These are phyloP conservation scores for Nomada fabriciana DNA, from an alignment of 2,888 invertebrate genomes.

Conservation along the genomic window DNA sequence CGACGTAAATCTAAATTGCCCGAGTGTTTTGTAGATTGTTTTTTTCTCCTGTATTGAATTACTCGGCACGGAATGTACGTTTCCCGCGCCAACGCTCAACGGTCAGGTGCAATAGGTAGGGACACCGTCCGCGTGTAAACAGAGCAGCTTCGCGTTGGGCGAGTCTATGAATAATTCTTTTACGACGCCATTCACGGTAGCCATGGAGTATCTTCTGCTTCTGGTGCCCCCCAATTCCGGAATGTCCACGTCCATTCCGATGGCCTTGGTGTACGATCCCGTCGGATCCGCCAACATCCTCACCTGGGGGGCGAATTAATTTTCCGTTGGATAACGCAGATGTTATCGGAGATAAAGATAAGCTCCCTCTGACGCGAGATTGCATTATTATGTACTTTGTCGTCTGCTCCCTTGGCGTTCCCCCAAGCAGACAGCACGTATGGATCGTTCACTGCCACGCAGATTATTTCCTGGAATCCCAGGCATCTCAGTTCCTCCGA, in stretches of 20 bases:
- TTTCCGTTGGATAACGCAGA: background rate
- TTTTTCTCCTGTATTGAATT: background rate
- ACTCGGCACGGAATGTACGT: background rate
- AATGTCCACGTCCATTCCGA: constrained; percentile 84
- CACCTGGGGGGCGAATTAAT: constrained; percentile 50
- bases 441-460: constrained; percentile 86
- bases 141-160: constrained; percentile 53
- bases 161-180: constrained; percentile 83
- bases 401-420: constrained; percentile 78
- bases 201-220: constrained; percentile 85
- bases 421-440: constrained; percentile 86
- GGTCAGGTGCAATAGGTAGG: constrained; percentile 52
- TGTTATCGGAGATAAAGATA: too few species aligned
- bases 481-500: constrained; percentile 82
- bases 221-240: constrained; percentile 84
- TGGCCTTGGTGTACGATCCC: constrained; percentile 84
- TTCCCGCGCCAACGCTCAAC: too few species aligned
- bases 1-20: background rate
- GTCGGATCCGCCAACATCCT: constrained; percentile 85
- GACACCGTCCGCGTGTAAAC: constrained; percentile 46
- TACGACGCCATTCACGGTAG: constrained; percentile 85
- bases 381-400: constrained; percentile 82
- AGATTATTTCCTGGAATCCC: constrained; percentile 84
- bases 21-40: background rate
- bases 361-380: too few species aligned